Base-by-base conservation (phyloP, 2,797 vertebrate species). In the Platalea minor region DNA sequence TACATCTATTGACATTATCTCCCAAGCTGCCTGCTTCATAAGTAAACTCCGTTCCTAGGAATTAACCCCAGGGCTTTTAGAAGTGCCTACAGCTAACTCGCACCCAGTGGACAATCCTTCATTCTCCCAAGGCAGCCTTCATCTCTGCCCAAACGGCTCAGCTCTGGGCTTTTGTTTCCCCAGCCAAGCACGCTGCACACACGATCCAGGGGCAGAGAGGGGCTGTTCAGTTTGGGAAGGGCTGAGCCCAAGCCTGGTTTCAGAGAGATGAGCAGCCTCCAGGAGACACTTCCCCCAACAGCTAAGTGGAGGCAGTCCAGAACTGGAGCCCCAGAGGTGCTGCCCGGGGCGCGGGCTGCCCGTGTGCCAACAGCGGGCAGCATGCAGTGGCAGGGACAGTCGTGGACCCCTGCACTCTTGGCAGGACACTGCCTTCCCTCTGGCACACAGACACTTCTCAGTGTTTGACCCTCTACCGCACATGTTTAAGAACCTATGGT, bases 281-380 rank as follows among this genome's bases (percentile, higher is more conserved):
- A 82, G 50, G 19, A 84, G 76, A 72, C 4, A 11, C 15, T 13
- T 43, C 17, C 24, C 45, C 29, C 60, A 65, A 14, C 8, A 84
- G n/a, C 37, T 53, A 8, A 51, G 43, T 1, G 23, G 53, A 85
- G 35, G 25, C 17, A 83, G 56, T 37, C 60, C 46, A 70, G 37
- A 70, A 35, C 31, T 6, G 8, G 37, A 90, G 60, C n/a, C 56
- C 11, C 75, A 25, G 21, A 23, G 28, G 50, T 46, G 51, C 19
- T 11, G 5, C 56, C 28, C 0, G 0, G 43, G 69, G 13, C 6
- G 6, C 0, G 1, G 41, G 65, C 63, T 72, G 54, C 20, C 50
- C 45, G 19, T 43, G 50, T 25, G 43, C 46, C 17, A 48, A 45
- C 39, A 63, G 7, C 5, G 2, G 35, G 31, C 46, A 50, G 21